Conservation (phyloP, 2,113 vertebrate species). For the Campylorhamphus procurvoides region DNA sequence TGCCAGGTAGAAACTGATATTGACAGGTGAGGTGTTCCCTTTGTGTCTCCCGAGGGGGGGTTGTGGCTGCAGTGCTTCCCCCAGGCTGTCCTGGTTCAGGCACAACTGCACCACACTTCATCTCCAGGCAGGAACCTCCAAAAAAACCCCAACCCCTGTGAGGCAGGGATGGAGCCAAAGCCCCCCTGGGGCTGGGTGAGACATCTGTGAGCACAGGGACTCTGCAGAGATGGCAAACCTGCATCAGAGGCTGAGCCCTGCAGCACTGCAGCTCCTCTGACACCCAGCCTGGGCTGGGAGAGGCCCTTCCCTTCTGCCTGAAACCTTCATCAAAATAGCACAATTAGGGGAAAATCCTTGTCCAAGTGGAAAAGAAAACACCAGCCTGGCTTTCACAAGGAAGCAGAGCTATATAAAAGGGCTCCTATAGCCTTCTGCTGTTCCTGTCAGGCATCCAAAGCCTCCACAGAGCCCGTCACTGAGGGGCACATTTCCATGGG, state of each 20-base stretch:
- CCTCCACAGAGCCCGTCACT: background rate
- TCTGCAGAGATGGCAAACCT: background rate
- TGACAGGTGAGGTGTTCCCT: accelerated
- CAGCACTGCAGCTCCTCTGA: background rate
- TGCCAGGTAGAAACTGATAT: accelerated
- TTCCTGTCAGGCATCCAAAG: slow-evolving; percentile 1
- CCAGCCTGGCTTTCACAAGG: background rate
- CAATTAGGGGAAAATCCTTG: slow-evolving; percentile 27
- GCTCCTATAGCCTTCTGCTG: background rate
- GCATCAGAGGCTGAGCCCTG: background rate
- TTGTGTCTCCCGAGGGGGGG: background rate
- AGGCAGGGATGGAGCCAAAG: background rate
- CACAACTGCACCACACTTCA: accelerated
- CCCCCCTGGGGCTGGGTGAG: background rate
- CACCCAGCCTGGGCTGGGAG: background rate
- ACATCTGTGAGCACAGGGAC: background rate
- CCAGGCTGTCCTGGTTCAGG: accelerated
- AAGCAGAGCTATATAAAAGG: background rate
- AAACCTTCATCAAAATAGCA: slow-evolving; percentile 31
- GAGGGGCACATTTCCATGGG: background rate
- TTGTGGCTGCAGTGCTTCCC: background rate
- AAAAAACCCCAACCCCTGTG: background rate
- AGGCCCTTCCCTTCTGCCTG: background rate
- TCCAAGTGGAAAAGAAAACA: slow-evolving; percentile 50
- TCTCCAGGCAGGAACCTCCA: background rate